Conservation (phyloP, 2,888 invertebrate species). For the Bedellia somnulentella region DNA sequence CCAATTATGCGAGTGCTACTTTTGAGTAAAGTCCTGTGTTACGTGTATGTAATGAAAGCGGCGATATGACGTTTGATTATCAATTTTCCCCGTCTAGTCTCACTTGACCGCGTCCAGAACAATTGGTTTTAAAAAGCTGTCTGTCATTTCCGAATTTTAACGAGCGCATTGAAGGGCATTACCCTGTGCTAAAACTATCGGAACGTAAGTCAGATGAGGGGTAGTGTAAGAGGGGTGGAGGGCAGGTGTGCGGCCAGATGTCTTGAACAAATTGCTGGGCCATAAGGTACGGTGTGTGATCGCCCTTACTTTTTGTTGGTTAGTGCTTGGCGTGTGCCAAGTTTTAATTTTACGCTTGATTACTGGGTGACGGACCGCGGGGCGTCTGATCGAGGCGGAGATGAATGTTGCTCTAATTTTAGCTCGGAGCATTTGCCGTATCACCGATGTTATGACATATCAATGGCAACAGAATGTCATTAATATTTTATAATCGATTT, state of each 20-base stretch:
- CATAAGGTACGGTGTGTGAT: constrained; percentile 54
- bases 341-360: constrained; percentile 62
- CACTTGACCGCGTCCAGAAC: constrained; percentile 36
- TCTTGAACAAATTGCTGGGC: constrained; percentile 57
- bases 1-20: too few species aligned
- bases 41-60: too few species aligned
- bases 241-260: constrained; percentile 58
- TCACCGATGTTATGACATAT: too few species aligned
- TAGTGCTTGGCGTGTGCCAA: constrained; percentile 55
- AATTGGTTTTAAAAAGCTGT: constrained; percentile 39
- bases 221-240: constrained; percentile 18
- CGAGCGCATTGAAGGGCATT: constrained; percentile 45
- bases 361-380: constrained; percentile 22
- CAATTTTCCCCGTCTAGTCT: constrained; percentile 25
- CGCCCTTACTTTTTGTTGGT: constrained; percentile 27
- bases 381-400: constrained; percentile 31
- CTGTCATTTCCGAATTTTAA: constrained; percentile 56
- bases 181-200: constrained; percentile 41
- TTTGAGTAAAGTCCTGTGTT: too few species aligned
- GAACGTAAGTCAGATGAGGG: constrained; percentile 8
- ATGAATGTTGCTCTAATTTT: constrained; percentile 15
- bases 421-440: too few species aligned
- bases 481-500: too few species aligned
- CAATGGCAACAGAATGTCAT: too few species aligned
- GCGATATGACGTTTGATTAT: constrained; percentile 11